These are phyloP conservation scores for Heliornis fulica DNA, from an alignment of 2,113 vertebrate species.

Conservation along the genomic window DNA sequence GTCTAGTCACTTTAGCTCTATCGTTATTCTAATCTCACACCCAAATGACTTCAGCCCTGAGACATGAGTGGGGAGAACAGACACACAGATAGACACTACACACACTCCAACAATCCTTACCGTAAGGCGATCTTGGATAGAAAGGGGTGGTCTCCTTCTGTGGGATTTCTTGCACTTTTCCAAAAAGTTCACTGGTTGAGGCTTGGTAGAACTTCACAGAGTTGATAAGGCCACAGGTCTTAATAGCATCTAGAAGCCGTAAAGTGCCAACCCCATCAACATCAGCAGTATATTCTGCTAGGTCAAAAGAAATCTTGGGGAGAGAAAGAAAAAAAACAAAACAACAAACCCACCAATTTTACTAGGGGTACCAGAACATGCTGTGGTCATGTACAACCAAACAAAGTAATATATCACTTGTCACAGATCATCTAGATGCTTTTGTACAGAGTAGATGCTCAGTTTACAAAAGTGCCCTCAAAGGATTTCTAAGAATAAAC, in stretches of 20 bases:
- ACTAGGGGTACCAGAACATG: not conserved
- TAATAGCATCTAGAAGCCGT: conserved; percentile 91
- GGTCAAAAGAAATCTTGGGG: conserved; percentile 91
- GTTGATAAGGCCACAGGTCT: conserved; percentile 92
- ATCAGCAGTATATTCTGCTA: conserved; percentile 96
- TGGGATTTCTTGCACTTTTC: conserved; percentile 97
- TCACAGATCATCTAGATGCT: not conserved
- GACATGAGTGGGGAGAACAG: conserved; percentile 41
- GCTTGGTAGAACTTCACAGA: conserved; percentile 96
- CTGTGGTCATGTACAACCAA: not conserved
- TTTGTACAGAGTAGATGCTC: not conserved
- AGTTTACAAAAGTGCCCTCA: conserved; percentile 16
- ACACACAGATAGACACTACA: not conserved
- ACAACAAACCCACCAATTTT: not conserved
- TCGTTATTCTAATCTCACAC: conserved; percentile 31
- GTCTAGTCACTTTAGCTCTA: conserved; percentile 51
- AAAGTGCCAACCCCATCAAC: conserved; percentile 96
- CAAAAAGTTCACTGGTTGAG: conserved; percentile 96
- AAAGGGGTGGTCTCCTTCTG: conserved; percentile 97
- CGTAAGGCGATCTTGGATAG: conserved; percentile 97
- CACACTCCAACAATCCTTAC: conserved; percentile 62
- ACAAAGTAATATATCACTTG: not conserved
- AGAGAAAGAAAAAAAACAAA: not conserved
- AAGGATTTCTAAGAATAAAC: conserved; percentile 53
- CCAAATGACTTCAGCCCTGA: conserved; percentile 67